Evolutionary conservation across 2,797 vertebrate genomes (phyloP), one percentile per base, ranked within the genome.

Genomic region (Chromobotia macracanthus): DNA sequence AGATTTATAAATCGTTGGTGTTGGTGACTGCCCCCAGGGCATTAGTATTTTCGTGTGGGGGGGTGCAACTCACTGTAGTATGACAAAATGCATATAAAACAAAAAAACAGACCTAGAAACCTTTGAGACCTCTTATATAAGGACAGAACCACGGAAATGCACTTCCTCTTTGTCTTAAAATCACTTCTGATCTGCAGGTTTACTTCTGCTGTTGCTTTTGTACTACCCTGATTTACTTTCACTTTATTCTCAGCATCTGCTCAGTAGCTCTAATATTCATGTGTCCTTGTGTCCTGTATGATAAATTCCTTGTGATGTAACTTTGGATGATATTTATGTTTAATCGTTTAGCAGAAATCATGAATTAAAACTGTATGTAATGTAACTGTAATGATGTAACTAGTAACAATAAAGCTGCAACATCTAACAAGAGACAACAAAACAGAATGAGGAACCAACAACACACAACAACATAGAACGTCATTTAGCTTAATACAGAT

Each of bases 1-100:
- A 58, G 55, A 67, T 83, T 80, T 71, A 63, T 48, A 68, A 69
- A 86, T 88, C 86, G 88, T 88, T 85, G 87, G 84, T 65, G 61
- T 31, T 28, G 4, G 28, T 2, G 28, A 28, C 28, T 28, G 72
- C 81, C 70, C 80, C 80, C 65, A 77, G 75, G 67, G 28, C 28
- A 28, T 28, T 28, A 2, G 2, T 4, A 2, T 28, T 28, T 28
- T 2, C 4, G 64, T 78, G 19, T 11, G n/a, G 0, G 16, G 1
- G 3, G 50, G 50, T 2, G 28, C 28, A 28, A 28, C 4, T 28
- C 4, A 28, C 28, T 28, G 28, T 28, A 28, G 53, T 23, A 3
- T 23, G 9, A 56, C n/a, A 56, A 23, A 10, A 9, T 23, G 21
- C 13, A n/a, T 23, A 58, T 2, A 18, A 19, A 2, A 19, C 5